These are phyloP conservation scores for Penaeus vannamei DNA, from an alignment of 1,140 invertebrate genomes.

Conservation along the genomic window DNA sequence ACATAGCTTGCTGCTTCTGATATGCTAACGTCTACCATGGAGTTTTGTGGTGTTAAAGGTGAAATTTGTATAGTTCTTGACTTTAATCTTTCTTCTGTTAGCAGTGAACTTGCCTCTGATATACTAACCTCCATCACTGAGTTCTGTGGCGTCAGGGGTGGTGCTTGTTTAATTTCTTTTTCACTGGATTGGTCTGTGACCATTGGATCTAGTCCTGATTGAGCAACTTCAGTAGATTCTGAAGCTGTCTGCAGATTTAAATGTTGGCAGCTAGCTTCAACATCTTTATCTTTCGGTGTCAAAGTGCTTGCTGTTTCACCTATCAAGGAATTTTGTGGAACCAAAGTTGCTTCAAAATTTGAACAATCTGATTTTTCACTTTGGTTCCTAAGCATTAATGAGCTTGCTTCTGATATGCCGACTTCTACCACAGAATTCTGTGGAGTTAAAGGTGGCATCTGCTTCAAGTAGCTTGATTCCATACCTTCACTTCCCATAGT, in stretches of 20 bases:
- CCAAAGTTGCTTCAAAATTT: neutral
- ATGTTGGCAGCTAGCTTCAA: neutral
- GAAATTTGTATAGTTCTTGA: neutral
- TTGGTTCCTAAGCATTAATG: neutral
- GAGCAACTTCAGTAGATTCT: neutral
- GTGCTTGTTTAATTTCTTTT: neutral
- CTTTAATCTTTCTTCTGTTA: neutral
- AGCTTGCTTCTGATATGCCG: neutral
- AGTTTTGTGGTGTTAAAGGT: constrained; percentile 34
- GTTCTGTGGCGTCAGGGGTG: constrained; percentile 33
- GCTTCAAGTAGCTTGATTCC: neutral
- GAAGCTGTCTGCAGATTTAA: neutral
- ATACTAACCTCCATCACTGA: neutral
- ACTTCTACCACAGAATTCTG: neutral
- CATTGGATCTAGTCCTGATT: too few relatives aligned
- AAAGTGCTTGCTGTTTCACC: neutral
- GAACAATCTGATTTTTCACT: neutral
- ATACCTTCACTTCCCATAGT: neutral
- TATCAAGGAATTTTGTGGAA: constrained; percentile 10
- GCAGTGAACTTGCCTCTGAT: neutral
- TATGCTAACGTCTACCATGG: constrained; percentile 1
- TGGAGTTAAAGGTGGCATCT: neutral
- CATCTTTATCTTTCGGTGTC: neutral
- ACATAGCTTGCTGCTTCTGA: too few relatives aligned
- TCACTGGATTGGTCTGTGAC: too few relatives aligned